Percentiles rank a stretch among this genome's conserved stretches.
Evolutionary conservation across 1,140 invertebrate species (phyloP).

Genomic region (Pseudomyrmex concolor): DNA sequence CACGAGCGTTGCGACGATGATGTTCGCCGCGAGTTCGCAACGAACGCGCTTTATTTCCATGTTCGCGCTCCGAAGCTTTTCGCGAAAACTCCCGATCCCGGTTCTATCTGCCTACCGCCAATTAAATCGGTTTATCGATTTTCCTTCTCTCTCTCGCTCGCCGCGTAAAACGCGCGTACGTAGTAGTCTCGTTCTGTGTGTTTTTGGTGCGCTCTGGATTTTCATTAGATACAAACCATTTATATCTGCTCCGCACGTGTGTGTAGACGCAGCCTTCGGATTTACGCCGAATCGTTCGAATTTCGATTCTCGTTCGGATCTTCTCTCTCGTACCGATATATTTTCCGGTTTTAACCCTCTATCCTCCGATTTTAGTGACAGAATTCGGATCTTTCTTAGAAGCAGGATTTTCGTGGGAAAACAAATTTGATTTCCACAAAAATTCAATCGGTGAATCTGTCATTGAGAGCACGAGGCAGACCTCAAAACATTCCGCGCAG

Average conservation of each 20-base stretch:
- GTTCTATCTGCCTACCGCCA: constrained; percentile 38
- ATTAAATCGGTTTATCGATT: constrained; percentile 58
- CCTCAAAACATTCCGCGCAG: no score
- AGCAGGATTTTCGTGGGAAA: background rate
- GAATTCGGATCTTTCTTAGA: background rate
- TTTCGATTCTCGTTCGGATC: constrained; percentile 2
- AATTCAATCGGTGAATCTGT: no score
- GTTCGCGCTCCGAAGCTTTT: constrained; percentile 13
- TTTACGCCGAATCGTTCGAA: background rate
- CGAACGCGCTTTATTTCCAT: constrained; percentile 55
- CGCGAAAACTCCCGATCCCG: background rate
- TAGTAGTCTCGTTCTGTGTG: background rate
- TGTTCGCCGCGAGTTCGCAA: constrained; percentile 3
- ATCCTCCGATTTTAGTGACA: background rate
- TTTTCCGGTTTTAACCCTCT: background rate
- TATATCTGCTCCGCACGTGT: background rate
- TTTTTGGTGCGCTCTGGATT: background rate
- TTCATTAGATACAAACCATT: constrained; percentile 26
- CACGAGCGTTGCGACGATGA: constrained; percentile 30
- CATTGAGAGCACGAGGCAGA: no score
- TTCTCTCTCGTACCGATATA: background rate
- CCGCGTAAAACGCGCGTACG: background rate
- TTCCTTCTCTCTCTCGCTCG: background rate
- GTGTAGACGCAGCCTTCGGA: constrained; percentile 5
- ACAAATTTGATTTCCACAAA: no score